Evolutionary conservation across 35 echinoderm and acorn worm species (phyloP).

Genomic region (Holothuria glaberrima): DNA sequence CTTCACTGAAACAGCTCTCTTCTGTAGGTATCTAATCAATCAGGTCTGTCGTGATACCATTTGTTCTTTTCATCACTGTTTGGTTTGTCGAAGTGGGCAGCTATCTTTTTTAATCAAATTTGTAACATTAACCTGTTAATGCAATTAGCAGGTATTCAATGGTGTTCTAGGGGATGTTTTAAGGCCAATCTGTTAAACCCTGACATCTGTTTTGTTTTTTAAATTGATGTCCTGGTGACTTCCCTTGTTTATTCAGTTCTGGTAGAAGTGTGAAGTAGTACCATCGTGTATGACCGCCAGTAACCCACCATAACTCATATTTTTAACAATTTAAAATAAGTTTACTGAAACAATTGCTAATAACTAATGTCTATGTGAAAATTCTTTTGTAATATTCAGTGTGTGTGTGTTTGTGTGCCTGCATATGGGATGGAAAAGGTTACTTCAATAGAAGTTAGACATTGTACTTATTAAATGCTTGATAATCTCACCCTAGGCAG

Average conservation of each 20-base stretch:
- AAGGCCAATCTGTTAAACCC: conserved; percentile 48
- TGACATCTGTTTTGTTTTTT: conserved; percentile 37
- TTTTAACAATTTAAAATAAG: too few species aligned
- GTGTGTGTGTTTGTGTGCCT: too few species aligned
- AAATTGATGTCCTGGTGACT: conserved; percentile 5
- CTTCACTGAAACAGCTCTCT: too few species aligned
- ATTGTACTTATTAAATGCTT: too few species aligned
- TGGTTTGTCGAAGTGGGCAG: neutral
- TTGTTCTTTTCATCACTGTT: conserved; percentile 28
- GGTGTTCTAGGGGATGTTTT: conserved; percentile 24
- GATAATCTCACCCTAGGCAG: too few species aligned
- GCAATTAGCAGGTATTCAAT: conserved; percentile 20
- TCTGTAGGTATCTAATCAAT: too few species aligned
- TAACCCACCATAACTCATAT: neutral
- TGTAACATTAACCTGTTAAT: conserved; percentile 45
- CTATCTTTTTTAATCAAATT: conserved; percentile 26
- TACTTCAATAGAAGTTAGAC: too few species aligned
- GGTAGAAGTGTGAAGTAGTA: neutral
- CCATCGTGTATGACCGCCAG: conserved; percentile 12
- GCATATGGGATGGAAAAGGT: too few species aligned
- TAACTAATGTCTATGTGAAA: too few species aligned
- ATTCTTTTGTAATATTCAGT: too few species aligned
- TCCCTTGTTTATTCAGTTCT: conserved; percentile 45
- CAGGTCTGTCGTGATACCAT: neutral
- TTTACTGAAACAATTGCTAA: too few species aligned